Evolutionary conservation across 2,888 invertebrate species (phyloP).

Genomic region (Erynnis tages): DNA sequence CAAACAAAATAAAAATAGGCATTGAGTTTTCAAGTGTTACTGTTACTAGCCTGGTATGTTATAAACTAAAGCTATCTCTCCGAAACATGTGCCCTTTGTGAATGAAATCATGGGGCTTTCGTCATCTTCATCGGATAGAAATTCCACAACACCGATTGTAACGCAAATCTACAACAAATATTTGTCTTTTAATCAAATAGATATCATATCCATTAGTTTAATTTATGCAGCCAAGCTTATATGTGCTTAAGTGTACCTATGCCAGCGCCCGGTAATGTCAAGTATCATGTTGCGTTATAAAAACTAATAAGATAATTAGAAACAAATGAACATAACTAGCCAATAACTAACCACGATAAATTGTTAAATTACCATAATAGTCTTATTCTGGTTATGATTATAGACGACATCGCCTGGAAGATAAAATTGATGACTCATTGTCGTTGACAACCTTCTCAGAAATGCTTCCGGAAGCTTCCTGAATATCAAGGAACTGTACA

Average conservation of each 20-base stretch:
- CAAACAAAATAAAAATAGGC: constrained; percentile 2
- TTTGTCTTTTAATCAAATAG: no score
- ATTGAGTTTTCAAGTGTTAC: constrained; percentile 14
- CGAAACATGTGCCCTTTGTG: constrained; percentile 74
- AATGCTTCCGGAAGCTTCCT: constrained; percentile 77
- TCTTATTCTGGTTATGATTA: constrained; percentile 73
- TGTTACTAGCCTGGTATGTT: constrained; percentile 65
- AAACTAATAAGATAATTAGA: no score
- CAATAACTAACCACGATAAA: constrained; percentile 15
- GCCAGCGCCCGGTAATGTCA: no score
- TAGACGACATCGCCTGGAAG: constrained; percentile 77
- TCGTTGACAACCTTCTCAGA: constrained; percentile 71
- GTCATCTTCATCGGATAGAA: constrained; percentile 77
- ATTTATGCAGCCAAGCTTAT: no score
- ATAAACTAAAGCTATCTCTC: constrained; percentile 75
- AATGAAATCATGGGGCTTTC: constrained; percentile 79
- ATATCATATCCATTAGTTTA: no score
- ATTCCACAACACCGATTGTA: constrained; percentile 71
- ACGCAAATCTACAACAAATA: constrained; percentile 62
- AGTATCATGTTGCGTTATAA: no score
- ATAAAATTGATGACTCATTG: constrained; percentile 78
- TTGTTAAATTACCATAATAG: constrained; percentile 66
- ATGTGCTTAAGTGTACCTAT: no score
- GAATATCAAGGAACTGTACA: constrained; percentile 76
- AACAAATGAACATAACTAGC: neutral